Evolutionary conservation across 37 sponge, comb jelly and placozoan species (phyloP).

Genomic region (Axinella damicornis): DNA sequence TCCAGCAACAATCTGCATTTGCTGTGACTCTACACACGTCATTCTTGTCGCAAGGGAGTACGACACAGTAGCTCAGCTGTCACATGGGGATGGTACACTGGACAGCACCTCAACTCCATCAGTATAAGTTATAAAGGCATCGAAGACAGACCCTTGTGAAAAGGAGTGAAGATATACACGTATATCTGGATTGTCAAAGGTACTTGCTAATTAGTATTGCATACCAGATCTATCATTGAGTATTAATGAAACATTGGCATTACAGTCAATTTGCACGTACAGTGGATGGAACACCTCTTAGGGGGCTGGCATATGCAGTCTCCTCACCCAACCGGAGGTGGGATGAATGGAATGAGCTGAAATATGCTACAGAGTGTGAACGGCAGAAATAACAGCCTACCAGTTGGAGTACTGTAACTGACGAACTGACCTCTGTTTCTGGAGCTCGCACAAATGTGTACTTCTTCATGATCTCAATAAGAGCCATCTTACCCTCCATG

Average conservation of each 20-base stretch:
- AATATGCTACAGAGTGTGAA: no score
- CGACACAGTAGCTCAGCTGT: slow-evolving; percentile 14
- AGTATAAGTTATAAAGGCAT: not conserved
- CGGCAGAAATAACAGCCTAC: no score
- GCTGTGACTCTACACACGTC: slow-evolving; percentile 11
- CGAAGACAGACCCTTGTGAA: slow-evolving; percentile 50
- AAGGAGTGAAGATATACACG: not conserved
- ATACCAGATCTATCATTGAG: no score
- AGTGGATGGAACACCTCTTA: no score
- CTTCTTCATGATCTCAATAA: slow-evolving; percentile 58
- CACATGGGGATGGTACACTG: slow-evolving; percentile 2
- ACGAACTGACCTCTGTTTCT: slow-evolving; percentile 51
- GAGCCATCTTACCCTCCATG: slow-evolving; percentile 76
- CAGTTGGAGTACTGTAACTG: no score
- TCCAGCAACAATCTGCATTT: not conserved
- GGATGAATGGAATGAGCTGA: no score
- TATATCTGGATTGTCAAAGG: no score
- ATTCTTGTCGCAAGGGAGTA: slow-evolving; percentile 16
- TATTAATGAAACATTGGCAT: no score
- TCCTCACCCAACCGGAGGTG: no score
- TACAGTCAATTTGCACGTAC: no score
- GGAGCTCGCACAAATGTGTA: slow-evolving; percentile 56
- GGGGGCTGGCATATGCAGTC: no score
- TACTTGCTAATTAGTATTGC: no score
- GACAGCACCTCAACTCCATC: not conserved